Percentiles rank a stretch among this genome's conserved stretches.
Evolutionary conservation across 2,888 invertebrate genomes (phyloP).

Genomic region (Notodonta ziczac): DNA sequence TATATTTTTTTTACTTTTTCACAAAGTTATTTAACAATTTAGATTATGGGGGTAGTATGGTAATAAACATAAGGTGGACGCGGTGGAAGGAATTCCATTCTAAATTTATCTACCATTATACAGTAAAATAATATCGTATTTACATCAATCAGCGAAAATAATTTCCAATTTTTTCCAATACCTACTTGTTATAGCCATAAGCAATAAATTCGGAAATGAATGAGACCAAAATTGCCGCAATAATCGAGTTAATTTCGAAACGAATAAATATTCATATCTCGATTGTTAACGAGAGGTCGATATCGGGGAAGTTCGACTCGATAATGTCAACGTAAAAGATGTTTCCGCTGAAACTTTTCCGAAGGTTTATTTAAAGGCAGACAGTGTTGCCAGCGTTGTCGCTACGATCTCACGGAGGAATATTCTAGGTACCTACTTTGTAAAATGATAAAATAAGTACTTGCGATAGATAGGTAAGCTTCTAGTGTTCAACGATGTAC

Average conservation of each 20-base stretch:
- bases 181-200: conserved; percentile 19
- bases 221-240: conserved; percentile 17
- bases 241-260: conserved; percentile 35
- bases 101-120: no score
- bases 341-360: conserved; percentile 36
- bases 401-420: neutral
- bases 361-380: conserved; percentile 29
- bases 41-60: no score
- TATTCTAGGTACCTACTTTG: neutral
- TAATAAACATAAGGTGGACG: no score
- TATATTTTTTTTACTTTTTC: no score
- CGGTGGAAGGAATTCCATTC: no score
- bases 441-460: no score
- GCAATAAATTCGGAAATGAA: conserved; percentile 26
- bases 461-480: no score
- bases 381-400: conserved; percentile 9
- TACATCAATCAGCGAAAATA: neutral
- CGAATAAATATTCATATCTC: conserved; percentile 44
- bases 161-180: conserved; percentile 13
- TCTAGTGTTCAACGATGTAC: no score
- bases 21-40: no score
- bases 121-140: no score
- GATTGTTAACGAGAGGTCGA: conserved; percentile 34
- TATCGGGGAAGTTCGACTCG: conserved; percentile 34
- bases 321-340: conserved; percentile 44